Conservation (phyloP, 2,797 vertebrate genomes). For the Cyprinodon diabolis region DNA sequence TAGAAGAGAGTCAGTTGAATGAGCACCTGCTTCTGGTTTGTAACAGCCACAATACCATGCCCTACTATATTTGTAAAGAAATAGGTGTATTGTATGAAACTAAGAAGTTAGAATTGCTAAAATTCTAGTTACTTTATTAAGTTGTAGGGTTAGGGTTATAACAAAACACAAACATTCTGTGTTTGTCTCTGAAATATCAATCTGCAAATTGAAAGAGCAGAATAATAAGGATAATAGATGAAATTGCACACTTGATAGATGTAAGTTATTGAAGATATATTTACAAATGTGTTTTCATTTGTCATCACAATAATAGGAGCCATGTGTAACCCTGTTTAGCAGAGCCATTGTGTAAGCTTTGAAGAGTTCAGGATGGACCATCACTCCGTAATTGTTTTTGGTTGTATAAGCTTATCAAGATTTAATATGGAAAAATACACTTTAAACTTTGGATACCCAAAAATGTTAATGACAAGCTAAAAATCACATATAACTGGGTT, state of each 20-base stretch:
- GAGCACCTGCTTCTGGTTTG: too few species aligned
- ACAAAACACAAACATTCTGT: background rate
- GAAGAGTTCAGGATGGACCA: background rate
- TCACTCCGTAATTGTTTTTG: background rate
- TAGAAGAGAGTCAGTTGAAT: background rate
- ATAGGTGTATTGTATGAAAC: background rate
- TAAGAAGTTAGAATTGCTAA: background rate
- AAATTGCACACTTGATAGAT: background rate
- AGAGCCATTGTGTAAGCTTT: background rate
- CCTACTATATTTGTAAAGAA: too few species aligned
- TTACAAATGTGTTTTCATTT: background rate
- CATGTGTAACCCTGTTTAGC: background rate
- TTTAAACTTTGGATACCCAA: background rate
- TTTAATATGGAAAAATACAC: background rate
- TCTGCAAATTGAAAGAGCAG: background rate
- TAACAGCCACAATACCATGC: too few species aligned
- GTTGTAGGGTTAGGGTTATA: background rate
- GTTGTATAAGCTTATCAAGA: background rate
- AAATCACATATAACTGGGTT: too few species aligned
- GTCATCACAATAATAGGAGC: background rate
- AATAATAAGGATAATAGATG: background rate
- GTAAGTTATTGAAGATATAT: background rate
- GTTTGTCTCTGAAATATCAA: background rate
- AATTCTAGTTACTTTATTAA: background rate
- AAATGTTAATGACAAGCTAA: background rate